phyloP scores from a whole-genome alignment of 1,140 invertebrate species.

The Andrena cerasifolii region DNA sequence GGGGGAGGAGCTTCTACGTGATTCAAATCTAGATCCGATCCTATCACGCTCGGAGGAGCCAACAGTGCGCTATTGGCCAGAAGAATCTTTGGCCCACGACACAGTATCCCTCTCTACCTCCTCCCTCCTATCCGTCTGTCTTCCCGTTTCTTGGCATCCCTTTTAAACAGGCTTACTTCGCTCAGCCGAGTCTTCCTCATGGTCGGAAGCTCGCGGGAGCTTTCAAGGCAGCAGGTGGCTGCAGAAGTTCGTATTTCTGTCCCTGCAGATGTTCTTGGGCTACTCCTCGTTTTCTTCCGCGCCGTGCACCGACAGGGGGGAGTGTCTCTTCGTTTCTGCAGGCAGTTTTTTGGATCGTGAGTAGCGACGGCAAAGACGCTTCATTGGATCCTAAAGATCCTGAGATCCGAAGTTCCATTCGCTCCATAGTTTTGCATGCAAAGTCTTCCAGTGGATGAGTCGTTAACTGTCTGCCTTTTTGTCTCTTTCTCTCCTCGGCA shows the following conservation, averaged over 20 bases:
- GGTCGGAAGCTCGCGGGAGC: background rate
- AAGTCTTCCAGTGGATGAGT: no score
- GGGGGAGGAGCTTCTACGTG: slow-evolving; percentile 70
- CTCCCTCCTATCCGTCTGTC: background rate
- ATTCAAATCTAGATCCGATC: slow-evolving; percentile 81
- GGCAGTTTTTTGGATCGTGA: no score
- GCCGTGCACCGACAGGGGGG: background rate
- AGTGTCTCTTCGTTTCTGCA: no score
- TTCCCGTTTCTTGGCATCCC: background rate
- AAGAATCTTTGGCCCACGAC: slow-evolving; percentile 68
- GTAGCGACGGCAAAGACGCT: no score
- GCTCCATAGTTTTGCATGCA: no score
- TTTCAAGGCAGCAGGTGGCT: slow-evolving; percentile 13
- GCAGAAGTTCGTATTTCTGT: background rate
- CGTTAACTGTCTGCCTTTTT: no score
- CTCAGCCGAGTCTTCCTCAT: background rate
- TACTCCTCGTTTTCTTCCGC: no score
- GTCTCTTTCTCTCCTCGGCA: no score
- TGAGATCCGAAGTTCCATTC: no score
- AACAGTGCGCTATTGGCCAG: slow-evolving; percentile 70
- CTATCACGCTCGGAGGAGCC: slow-evolving; percentile 71
- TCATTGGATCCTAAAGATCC: no score
- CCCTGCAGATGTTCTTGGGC: no score
- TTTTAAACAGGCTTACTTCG: background rate
- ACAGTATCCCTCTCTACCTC: slow-evolving; percentile 26